phyloP scores from a whole-genome alignment of 2,113 vertebrate genomes.

The Dunckerocampus dactyliophorus region DNA sequence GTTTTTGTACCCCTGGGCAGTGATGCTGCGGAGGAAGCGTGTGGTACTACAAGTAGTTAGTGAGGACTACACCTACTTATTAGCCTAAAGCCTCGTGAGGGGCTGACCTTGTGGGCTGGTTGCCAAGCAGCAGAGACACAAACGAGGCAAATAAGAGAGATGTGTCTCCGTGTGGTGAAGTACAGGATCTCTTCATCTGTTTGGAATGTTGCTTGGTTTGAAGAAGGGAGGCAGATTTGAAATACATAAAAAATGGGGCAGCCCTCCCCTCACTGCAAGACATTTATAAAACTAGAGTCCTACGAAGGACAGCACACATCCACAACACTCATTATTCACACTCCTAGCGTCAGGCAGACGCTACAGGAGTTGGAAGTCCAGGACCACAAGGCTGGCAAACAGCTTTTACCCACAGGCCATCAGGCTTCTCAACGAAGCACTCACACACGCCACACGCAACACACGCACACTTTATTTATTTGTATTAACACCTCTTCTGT shows the following conservation, averaged over 20 bases:
- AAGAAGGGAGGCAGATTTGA: constrained; percentile 11
- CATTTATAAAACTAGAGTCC: no score
- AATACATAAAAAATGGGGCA: neutral
- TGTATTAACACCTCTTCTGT: no score
- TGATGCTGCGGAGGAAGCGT: neutral
- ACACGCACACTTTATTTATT: no score
- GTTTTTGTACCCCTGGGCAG: neutral
- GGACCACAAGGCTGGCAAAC: no score
- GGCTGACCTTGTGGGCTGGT: constrained; percentile 53
- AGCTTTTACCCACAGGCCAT: no score
- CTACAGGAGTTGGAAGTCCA: no score
- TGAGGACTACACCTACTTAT: constrained; percentile 16
- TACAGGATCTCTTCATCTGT: constrained; percentile 46
- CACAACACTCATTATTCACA: no score
- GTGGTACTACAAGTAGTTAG: constrained; percentile 3
- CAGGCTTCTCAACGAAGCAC: no score
- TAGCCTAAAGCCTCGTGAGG: constrained; percentile 9
- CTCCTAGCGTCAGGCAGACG: no score
- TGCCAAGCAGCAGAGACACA: constrained; percentile 56
- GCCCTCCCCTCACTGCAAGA: no score
- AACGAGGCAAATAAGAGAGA: constrained; percentile 48
- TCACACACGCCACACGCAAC: no score
- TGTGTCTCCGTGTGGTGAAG: constrained; percentile 24
- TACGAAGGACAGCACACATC: no score
- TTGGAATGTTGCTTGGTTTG: constrained; percentile 49